Conservation (phyloP, 2,888 invertebrate genomes). For the Megamerina dolium region DNA sequence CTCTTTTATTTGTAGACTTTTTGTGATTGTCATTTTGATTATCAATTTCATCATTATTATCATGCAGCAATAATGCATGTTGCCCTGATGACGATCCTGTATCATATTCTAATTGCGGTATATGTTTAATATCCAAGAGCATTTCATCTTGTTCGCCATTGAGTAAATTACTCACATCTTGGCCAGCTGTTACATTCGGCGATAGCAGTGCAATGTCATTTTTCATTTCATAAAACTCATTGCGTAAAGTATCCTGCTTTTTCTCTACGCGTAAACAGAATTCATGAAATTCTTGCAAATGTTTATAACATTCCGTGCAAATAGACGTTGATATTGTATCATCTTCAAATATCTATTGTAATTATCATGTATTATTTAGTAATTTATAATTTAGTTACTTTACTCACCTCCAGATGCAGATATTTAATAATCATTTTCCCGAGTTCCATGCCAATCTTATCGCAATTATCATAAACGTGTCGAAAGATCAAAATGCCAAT, state of each 20-base stretch:
- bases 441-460: conserved; percentile 28
- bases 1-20: no score
- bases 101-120: no score
- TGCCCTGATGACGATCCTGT: no score
- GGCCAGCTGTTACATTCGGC: no score
- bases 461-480: conserved; percentile 20
- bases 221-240: conserved; percentile 23
- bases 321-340: conserved; percentile 23
- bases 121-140: no score
- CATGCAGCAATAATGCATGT: no score
- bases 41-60: no score
- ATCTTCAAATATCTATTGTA: conserved; percentile 19
- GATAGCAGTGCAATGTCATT: background rate
- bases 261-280: conserved; percentile 21
- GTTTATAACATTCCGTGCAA: conserved; percentile 24
- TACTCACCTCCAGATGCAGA: conserved; percentile 30
- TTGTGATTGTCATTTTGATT: no score
- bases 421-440: conserved; percentile 36
- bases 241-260: conserved; percentile 21
- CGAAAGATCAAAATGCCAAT: conserved; percentile 29
- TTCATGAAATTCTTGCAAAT: conserved; percentile 23
- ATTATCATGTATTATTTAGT: conserved; percentile 26
- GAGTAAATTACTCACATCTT: no score
- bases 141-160: no score
- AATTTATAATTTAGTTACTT: conserved; percentile 23